Percentiles rank a stretch among this genome's conserved stretches.
Conservation (phyloP, 1,140 invertebrate genomes). For the Choristoneura fumiferana region DNA sequence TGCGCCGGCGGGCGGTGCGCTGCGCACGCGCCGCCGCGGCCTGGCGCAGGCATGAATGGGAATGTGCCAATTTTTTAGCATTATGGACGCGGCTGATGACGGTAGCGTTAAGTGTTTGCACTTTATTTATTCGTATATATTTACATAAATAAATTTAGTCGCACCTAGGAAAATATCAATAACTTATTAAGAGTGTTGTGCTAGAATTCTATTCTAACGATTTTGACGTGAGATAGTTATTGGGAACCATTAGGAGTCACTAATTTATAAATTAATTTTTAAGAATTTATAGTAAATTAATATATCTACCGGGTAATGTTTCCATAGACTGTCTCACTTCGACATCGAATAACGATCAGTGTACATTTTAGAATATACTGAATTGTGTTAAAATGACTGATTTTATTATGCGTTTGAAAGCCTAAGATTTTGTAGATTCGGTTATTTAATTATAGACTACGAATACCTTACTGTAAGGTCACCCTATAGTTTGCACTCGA, state of each 20-base stretch:
- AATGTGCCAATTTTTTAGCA: conserved; percentile 74
- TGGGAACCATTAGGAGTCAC: conserved; percentile 66
- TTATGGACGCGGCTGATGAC: conserved; percentile 64
- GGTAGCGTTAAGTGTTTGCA: conserved; percentile 74
- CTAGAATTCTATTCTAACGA: conserved; percentile 70
- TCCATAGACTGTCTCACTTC: conserved; percentile 64
- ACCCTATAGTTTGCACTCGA: conserved; percentile 71
- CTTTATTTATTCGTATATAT: conserved; percentile 77
- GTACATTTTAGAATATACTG: conserved; percentile 75
- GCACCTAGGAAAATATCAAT: conserved; percentile 78
- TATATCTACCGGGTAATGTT: conserved; percentile 56
- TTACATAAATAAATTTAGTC: conserved; percentile 73
- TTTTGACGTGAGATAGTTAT: conserved; percentile 68
- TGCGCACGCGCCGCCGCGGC: not conserved
- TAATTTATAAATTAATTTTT: conserved; percentile 73
- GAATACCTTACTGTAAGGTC: conserved; percentile 67
- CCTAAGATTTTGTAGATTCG: conserved; percentile 75
- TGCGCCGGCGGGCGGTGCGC: conserved; percentile 17
- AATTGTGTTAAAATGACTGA: conserved; percentile 79
- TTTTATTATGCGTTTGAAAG: conserved; percentile 77
- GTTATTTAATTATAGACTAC: conserved; percentile 67
- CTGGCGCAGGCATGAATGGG: conserved; percentile 52
- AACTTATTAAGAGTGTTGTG: conserved; percentile 78
- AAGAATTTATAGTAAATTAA: conserved; percentile 76
- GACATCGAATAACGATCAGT: conserved; percentile 71